These are phyloP conservation scores for Otocyon megalotis DNA, from an alignment of 2,113 vertebrate species.

Conservation along the genomic window DNA sequence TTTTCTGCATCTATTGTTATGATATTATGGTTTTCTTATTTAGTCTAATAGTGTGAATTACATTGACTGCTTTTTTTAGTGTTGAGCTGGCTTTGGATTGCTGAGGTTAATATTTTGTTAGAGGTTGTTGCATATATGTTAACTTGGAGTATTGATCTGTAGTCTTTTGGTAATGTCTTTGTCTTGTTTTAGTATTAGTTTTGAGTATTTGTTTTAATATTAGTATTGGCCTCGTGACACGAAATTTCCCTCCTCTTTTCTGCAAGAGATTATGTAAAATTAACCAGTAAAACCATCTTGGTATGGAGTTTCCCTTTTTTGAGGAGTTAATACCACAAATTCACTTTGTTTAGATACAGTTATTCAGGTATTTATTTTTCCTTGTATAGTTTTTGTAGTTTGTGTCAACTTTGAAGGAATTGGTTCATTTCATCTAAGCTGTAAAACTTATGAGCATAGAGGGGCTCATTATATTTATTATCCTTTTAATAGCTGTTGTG, in stretches of 20 bases:
- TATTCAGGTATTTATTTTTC: neutral
- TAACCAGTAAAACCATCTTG: neutral
- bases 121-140: neutral
- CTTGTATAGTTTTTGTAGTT: neutral
- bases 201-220: no score
- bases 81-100: neutral
- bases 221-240: neutral
- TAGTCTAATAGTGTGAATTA: neutral
- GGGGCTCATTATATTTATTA: neutral
- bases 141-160: neutral
- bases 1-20: neutral
- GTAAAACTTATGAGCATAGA: neutral
- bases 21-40: neutral
- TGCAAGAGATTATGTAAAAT: neutral
- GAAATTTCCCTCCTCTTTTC: neutral
- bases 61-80: neutral
- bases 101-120: neutral
- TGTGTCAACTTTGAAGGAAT: neutral
- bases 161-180: neutral
- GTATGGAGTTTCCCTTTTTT: neutral
- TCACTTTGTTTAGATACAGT: neutral
- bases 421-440: neutral
- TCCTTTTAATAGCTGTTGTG: neutral
- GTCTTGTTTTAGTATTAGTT: neutral
- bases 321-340: neutral